phyloP scores from a whole-genome alignment of 1,140 invertebrate species.

The Paralvinella palmiformis region DNA sequence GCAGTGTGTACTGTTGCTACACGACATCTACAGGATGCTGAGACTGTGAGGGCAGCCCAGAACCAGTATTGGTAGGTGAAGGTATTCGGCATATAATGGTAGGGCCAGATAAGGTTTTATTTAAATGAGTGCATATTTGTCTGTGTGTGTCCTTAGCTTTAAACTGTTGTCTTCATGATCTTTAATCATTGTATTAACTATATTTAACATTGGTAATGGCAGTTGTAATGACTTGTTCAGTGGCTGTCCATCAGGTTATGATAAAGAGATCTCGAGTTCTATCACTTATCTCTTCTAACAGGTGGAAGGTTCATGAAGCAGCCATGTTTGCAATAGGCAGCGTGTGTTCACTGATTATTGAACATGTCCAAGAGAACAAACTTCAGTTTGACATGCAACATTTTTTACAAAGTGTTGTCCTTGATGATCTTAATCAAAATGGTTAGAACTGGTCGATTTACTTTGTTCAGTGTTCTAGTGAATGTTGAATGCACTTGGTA shows the following conservation, averaged over 20 bases:
- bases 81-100: too few relatives aligned
- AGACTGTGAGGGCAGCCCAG: conserved; percentile 51
- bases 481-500: too few relatives aligned
- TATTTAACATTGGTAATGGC: too few relatives aligned
- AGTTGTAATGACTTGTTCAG: too few relatives aligned
- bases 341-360: conserved; percentile 56
- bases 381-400: conserved; percentile 63
- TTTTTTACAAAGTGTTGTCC: conserved; percentile 58
- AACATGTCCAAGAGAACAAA: conserved; percentile 52
- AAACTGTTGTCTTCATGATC: too few relatives aligned
- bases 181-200: too few relatives aligned
- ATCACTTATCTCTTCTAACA: conserved; percentile 24
- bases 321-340: conserved; percentile 63
- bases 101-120: too few relatives aligned
- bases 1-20: conserved; percentile 61
- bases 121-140: too few relatives aligned
- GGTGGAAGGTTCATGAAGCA: conserved; percentile 73
- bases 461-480: too few relatives aligned
- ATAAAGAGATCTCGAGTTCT: too few relatives aligned
- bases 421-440: conserved; percentile 50
- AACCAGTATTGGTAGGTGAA: conserved; percentile 56
- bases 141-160: too few relatives aligned
- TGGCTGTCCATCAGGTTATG: too few relatives aligned
- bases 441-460: conserved; percentile 36
- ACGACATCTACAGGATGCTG: conserved; percentile 60